Evolutionary conservation across 1,140 invertebrate genomes (phyloP), one percentile per base, ranked within the genome.

Genomic region (Zaprionus africanus): DNA sequence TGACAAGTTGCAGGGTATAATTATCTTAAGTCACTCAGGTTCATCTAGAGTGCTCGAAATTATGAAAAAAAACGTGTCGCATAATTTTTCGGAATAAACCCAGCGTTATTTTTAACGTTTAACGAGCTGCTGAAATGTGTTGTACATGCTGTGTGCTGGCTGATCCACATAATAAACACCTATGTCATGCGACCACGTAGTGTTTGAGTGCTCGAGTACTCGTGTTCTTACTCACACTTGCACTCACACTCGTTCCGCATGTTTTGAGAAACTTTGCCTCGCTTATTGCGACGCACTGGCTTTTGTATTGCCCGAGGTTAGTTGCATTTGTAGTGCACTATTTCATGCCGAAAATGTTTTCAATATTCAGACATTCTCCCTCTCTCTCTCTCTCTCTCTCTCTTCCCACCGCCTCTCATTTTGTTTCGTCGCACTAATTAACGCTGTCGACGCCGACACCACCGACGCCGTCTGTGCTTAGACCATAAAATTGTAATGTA

Each of bases 261-360:
- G 63, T 53, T 24, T 36, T 61, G 24, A 46, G 26, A 31, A 26
- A 31, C n/a, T 36, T 64, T 54, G 62, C n/a, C n/a, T 17, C n/a
- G 9, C 34, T 24, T 22, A 51, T 51, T 51, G 19, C 46, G 46
- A 24, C 7, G 51, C 36, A 65, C 76, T 65, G 46, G 49, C 15
- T 57, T 69, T 63, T 69, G n/a, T 38, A 71, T 88, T 88, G 84
- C 58, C 70, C 58, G 81, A 88, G 84, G 84, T 87, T 87, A 87
- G 84, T 77, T 64, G 78, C 68, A 79, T 73, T 77, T 56, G 62
- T 63, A 24, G 46, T 76, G 53, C 67, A 57, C 73, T 61, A 59
- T 19, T 71, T 65, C 34, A n/a, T 15, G 56, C 17, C 49, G 66
- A 68, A 36, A 43, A 57, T 73, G 28, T 22, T 49, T 66, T 85